Evolutionary conservation across 2,113 vertebrate genomes (phyloP).

Genomic region (Chrysemys picta): DNA sequence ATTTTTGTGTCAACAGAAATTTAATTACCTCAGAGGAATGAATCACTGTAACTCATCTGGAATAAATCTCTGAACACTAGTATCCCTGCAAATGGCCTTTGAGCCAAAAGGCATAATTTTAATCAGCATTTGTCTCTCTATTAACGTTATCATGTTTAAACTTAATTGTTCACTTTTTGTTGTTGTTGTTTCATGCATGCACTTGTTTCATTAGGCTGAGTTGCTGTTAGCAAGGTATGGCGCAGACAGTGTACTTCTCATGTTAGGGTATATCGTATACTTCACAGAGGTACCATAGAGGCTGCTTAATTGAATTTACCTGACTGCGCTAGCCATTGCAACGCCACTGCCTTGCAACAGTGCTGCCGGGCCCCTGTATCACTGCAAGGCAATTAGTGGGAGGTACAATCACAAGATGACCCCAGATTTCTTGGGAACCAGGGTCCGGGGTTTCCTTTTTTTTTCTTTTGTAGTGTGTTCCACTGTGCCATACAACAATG

Average conservation of each 20-base stretch:
- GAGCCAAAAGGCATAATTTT: slow-evolving; percentile 15
- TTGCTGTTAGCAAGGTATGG: not conserved
- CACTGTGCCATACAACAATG: not conserved
- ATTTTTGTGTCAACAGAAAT: slow-evolving; percentile 68
- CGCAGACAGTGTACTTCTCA: not conserved
- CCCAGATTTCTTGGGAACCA: not conserved
- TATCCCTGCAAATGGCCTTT: not conserved
- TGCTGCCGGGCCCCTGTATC: not conserved
- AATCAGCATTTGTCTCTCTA: not conserved
- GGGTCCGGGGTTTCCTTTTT: not conserved
- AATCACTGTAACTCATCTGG: slow-evolving; percentile 25
- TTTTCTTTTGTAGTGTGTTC: not conserved
- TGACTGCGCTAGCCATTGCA: not conserved
- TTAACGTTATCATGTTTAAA: not conserved
- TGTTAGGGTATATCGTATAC: not conserved
- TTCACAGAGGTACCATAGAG: not conserved
- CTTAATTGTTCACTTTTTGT: not conserved
- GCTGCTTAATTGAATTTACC: not conserved
- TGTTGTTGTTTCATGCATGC: not conserved
- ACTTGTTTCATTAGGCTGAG: fast-evolving
- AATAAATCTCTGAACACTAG: slow-evolving; percentile 39
- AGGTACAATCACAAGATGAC: not conserved
- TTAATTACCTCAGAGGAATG: slow-evolving; percentile 60
- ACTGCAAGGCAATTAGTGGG: not conserved
- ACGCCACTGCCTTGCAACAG: not conserved